These are phyloP conservation scores for Acromyrmex heyeri DNA, from an alignment of 1,140 invertebrate genomes.

Conservation along the genomic window DNA sequence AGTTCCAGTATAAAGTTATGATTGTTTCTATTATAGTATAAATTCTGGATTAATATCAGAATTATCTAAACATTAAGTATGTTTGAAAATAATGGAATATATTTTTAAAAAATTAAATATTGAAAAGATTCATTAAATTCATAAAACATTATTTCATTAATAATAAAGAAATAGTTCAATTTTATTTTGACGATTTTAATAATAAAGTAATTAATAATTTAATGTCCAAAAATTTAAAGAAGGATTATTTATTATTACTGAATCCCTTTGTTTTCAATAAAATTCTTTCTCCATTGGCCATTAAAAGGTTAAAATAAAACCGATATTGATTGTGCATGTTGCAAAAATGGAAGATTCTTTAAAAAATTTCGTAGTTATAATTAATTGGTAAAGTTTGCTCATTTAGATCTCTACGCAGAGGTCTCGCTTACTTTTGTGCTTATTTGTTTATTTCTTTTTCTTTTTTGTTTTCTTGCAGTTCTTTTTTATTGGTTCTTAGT, in stretches of 20 bases:
- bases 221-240: slow-evolving; percentile 2
- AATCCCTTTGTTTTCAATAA: neutral
- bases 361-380: slow-evolving; percentile 27
- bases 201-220: neutral
- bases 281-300: neutral
- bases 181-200: slow-evolving; percentile 6
- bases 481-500: slow-evolving; percentile 60
- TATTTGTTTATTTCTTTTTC: slow-evolving; percentile 32
- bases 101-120: slow-evolving; percentile 19
- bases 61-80: neutral
- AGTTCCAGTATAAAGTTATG: neutral
- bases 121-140: neutral
- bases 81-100: neutral
- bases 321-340: slow-evolving; percentile 23
- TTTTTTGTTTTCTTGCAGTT: slow-evolving; percentile 55
- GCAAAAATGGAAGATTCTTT: slow-evolving; percentile 1
- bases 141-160: neutral
- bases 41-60: slow-evolving; percentile 23
- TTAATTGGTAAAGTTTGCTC: slow-evolving; percentile 40
- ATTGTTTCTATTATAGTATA: slow-evolving; percentile 16
- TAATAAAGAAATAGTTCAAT: neutral
- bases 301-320: slow-evolving; percentile 23
- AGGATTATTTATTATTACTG: slow-evolving; percentile 9
- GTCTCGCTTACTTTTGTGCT: slow-evolving; percentile 48
- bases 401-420: slow-evolving; percentile 49